A percentile compares a stretch with the other conserved stretches of the same genome.
These are phyloP conservation scores for Centrocercus urophasianus DNA, from an alignment of 2,113 vertebrate species.

Conservation along the genomic window DNA sequence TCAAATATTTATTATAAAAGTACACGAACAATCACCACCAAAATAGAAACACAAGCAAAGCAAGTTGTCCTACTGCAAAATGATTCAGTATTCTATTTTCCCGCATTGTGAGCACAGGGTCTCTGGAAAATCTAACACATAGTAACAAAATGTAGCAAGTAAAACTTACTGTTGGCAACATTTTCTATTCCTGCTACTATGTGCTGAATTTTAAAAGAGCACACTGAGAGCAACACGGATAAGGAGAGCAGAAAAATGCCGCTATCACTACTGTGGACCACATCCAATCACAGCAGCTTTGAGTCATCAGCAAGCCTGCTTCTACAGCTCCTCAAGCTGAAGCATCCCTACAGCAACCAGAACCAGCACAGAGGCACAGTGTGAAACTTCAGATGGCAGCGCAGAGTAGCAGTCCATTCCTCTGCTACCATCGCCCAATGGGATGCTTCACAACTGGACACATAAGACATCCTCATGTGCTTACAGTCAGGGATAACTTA, in stretches of 20 bases:
- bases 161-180: background rate
- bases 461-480: no score
- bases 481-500: background rate
- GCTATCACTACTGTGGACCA: background rate
- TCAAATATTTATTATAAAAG: background rate
- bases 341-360: background rate
- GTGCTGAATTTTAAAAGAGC: background rate
- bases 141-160: background rate
- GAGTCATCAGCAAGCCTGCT: background rate
- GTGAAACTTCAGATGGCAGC: background rate
- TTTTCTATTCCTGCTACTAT: background rate
- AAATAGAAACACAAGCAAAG: background rate
- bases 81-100: background rate
- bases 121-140: background rate
- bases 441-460: background rate
- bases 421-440: fast-evolving
- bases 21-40: background rate
- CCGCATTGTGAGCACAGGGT: background rate
- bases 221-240: background rate
- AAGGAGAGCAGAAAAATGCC: background rate
- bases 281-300: background rate
- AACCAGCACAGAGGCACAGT: background rate
- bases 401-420: background rate
- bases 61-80: background rate
- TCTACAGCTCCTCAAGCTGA: background rate